Conservation (phyloP, 2,113 vertebrate species). For the Nycticebus coucang region DNA sequence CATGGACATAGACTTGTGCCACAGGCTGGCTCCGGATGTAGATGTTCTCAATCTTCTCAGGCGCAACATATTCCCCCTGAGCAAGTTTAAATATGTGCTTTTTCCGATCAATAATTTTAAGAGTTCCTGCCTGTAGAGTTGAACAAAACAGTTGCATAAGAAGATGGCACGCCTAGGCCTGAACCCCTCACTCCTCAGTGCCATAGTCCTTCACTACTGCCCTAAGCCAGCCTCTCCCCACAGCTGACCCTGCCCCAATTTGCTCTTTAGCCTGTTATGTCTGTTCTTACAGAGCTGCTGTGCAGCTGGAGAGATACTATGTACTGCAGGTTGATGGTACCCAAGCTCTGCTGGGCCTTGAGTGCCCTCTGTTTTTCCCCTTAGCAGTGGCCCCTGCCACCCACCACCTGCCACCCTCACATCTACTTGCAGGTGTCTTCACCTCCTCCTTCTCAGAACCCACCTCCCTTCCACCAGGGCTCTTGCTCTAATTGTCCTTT, state of each 20-base stretch:
- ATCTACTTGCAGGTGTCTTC: background rate
- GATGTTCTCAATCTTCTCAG: conserved; percentile 99
- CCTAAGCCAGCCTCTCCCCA: background rate
- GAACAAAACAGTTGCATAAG: conserved; percentile 56
- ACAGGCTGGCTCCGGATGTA: conserved; percentile 96
- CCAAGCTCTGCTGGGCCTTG: background rate
- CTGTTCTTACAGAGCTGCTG: background rate
- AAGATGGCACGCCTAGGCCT: background rate
- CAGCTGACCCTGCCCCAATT: background rate
- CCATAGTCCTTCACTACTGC: background rate
- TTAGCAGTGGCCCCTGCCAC: background rate
- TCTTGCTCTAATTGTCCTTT: background rate
- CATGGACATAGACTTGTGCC: conserved; percentile 95
- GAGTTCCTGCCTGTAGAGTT: conserved; percentile 91
- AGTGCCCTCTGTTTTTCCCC: background rate
- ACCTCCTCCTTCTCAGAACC: background rate
- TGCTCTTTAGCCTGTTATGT: background rate
- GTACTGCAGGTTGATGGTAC: background rate
- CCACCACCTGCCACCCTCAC: background rate
- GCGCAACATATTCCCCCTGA: conserved; percentile 98
- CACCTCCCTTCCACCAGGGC: background rate
- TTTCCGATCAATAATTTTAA: conserved; percentile 98
- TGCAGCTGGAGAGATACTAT: rapidly evolving
- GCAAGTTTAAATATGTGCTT: conserved; percentile 99
- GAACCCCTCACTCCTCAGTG: background rate